Evolutionary conservation across 2,797 vertebrate genomes (phyloP).

Genomic region (Halcyon chelicuti): DNA sequence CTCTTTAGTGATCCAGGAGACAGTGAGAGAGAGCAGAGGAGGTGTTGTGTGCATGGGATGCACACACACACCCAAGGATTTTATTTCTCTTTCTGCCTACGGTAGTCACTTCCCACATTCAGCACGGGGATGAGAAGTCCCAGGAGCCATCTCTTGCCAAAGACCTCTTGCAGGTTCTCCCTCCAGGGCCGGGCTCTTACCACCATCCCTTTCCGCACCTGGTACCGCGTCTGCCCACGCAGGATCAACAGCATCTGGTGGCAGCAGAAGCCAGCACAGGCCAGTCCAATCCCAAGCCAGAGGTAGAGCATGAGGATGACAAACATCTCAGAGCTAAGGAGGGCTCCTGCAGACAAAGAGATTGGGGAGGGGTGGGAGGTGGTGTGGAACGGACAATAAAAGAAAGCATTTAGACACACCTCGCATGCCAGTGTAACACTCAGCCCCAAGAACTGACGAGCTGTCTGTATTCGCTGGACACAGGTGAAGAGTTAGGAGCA

Average conservation of each 20-base stretch:
- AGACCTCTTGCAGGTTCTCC: slow-evolving; percentile 93
- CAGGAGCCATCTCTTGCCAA: slow-evolving; percentile 93
- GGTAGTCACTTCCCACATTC: slow-evolving; percentile 83
- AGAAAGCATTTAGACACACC: slow-evolving; percentile 33
- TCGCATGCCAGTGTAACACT: background rate
- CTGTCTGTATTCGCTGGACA: background rate
- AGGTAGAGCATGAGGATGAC: slow-evolving; percentile 98
- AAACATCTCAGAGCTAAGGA: slow-evolving; percentile 94
- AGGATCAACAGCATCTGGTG: slow-evolving; percentile 95
- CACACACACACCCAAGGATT: accelerated
- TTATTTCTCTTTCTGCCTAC: slow-evolving; percentile 80
- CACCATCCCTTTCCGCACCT: slow-evolving; percentile 88
- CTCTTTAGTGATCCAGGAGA: background rate
- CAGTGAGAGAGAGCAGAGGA: background rate
- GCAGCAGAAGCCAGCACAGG: slow-evolving; percentile 95
- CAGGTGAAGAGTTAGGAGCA: background rate
- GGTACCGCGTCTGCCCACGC: slow-evolving; percentile 92
- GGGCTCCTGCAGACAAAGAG: slow-evolving; percentile 81
- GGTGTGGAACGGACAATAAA: background rate
- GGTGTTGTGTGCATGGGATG: background rate
- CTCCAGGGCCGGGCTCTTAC: slow-evolving; percentile 85
- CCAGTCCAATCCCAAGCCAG: slow-evolving; percentile 96
- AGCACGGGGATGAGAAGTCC: slow-evolving; percentile 91
- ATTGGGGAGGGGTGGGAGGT: background rate
- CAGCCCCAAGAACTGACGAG: background rate